phyloP scores from a whole-genome alignment of 1,140 invertebrate genomes.

The Homalodisca vitripennis region DNA sequence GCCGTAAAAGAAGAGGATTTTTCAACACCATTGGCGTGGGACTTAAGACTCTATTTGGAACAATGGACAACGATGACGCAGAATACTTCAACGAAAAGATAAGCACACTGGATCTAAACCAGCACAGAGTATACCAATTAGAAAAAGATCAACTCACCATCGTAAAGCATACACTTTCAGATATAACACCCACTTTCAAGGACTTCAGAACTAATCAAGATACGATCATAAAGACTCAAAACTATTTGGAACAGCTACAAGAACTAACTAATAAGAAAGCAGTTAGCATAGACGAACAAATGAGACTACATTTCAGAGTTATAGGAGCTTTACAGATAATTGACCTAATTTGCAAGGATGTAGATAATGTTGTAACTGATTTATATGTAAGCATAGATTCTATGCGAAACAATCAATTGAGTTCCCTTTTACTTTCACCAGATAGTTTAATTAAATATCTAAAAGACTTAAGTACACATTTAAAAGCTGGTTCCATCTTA shows the following conservation, averaged over 20 bases:
- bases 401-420: not conserved
- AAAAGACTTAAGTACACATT: not conserved
- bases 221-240: conserved; percentile 5
- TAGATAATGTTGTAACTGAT: not conserved
- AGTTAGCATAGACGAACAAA: not conserved
- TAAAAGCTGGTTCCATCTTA: not conserved
- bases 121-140: conserved; percentile 12
- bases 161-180: conserved; percentile 1
- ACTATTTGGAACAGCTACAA: conserved; percentile 7
- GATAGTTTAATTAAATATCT: not conserved
- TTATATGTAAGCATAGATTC: conserved; percentile 2
- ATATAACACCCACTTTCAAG: conserved; percentile 4
- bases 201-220: conserved; percentile 15
- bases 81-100: conserved; percentile 16
- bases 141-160: conserved; percentile 10
- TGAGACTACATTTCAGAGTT: not conserved
- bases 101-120: not conserved
- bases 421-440: not conserved
- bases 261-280: not conserved
- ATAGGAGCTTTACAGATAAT: conserved; percentile 3
- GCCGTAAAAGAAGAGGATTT: conserved; percentile 1
- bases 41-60: conserved; percentile 15
- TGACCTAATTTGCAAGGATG: conserved; percentile 6
- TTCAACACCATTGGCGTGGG: not conserved
- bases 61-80: conserved; percentile 20